phyloP scores from a whole-genome alignment of 2,797 vertebrate genomes.

The Antennarius maculatus region DNA sequence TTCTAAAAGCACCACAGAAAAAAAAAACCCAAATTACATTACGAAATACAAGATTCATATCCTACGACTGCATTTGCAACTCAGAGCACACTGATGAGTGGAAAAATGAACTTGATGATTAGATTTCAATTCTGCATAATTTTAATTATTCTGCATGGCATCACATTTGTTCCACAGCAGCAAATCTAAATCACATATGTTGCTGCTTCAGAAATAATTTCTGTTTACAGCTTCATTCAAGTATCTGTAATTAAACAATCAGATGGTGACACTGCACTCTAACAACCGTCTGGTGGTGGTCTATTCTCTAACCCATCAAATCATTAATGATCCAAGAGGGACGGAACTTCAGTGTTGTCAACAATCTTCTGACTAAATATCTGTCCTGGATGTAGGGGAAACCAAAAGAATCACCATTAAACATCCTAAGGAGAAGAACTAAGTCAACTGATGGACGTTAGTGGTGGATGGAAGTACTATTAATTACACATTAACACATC shows the following conservation, averaged over 20 bases:
- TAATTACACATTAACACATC: slow-evolving; percentile 29
- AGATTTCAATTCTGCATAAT: slow-evolving; percentile 27
- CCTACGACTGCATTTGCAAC: neutral
- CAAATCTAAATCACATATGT: slow-evolving; percentile 18
- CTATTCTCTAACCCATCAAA: slow-evolving; percentile 55
- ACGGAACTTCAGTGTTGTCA: slow-evolving; percentile 40
- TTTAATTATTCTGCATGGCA: slow-evolving; percentile 20
- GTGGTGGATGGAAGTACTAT: slow-evolving; percentile 15
- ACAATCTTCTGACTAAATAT: slow-evolving; percentile 35
- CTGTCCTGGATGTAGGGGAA: slow-evolving; percentile 12
- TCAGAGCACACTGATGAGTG: neutral
- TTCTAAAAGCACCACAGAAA: slow-evolving; percentile 11
- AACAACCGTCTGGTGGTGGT: slow-evolving; percentile 62
- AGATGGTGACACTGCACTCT: slow-evolving; percentile 36
- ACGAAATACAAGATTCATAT: neutral
- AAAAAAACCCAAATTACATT: neutral
- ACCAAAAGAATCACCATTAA: slow-evolving; percentile 8
- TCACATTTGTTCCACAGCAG: slow-evolving; percentile 22
- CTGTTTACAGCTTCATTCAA: slow-evolving; percentile 48
- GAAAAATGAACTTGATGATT: slow-evolving; percentile 2
- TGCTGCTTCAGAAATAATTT: slow-evolving; percentile 36
- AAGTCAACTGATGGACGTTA: slow-evolving; percentile 14
- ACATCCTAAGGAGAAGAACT: slow-evolving; percentile 15
- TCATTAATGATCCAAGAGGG: slow-evolving; percentile 57
- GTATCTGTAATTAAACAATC: slow-evolving; percentile 67